Evolutionary conservation across 2,797 vertebrate species (phyloP), one percentile per base, ranked within the genome.

Genomic region (Poecilia wingei): DNA sequence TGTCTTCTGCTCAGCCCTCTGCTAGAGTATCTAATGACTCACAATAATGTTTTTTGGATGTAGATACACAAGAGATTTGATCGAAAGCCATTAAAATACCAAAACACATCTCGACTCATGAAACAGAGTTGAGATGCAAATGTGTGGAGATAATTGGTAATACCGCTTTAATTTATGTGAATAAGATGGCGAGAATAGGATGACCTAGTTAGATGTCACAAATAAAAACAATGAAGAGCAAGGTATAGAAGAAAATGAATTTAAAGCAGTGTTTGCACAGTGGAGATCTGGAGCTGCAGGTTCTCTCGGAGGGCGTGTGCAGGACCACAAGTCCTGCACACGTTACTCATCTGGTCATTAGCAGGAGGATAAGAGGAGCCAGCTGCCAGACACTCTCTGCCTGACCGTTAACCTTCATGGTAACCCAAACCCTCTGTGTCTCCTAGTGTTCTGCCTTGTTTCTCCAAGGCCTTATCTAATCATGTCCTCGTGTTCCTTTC

Each of bases 181-280:
- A n/a, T 74, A 66, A 88, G 78, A 72, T 90, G 84, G 18, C 4
- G 4, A 86, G 72, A 82, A 77, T 51, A 46, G 80, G 78, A 80
- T 91, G 91, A 87, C 91, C 92, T 86, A 91, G 78, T 91, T 92
- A 81, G 85, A 82, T 55, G 25, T 57, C 53, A 13, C 53, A 57
- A 76, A 76, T 77, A 86, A 78, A 76, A 46, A 78, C 57, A 70
- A 72, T 76, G 74, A 16, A 16, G 57, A 59, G 14, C 13, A 31
- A 31, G 28, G 13, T 59, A 31, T 16, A 45, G 82, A 82, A 79
- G 51, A 16, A 53, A 64, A 64, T 25, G 28, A 53, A 39, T 70
- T 75, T 78, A 31, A 64, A 68, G 47, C 16, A 55, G 68, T 53
- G 10, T 68, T n/a, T 57, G 25, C 16, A 55, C 51, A n/a, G 51